Evolutionary conservation across 2,113 vertebrate species (phyloP).

Genomic region (Piaya cayana): DNA sequence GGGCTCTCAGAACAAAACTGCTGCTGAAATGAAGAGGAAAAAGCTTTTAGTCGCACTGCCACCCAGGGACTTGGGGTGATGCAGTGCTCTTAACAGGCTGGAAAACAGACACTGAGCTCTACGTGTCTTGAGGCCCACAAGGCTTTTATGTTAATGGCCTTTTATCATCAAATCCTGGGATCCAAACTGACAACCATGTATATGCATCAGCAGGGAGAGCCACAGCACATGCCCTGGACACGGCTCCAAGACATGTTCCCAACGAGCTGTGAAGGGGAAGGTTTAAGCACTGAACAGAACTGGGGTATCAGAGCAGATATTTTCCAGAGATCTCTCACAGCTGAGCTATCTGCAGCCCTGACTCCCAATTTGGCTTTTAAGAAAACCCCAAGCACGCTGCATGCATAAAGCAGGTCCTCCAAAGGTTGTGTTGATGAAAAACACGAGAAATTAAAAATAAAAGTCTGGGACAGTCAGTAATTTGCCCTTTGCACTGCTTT

Average conservation of each 20-base stretch:
- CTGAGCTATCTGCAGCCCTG: too few species aligned
- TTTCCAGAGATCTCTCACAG: background rate
- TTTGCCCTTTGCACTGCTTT: background rate
- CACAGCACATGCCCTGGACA: rapidly evolving
- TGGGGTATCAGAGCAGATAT: rapidly evolving
- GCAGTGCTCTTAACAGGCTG: background rate
- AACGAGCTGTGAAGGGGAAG: background rate
- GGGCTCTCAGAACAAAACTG: background rate
- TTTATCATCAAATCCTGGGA: background rate
- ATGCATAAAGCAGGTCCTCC: background rate
- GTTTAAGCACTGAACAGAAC: background rate
- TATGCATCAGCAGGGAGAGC: background rate
- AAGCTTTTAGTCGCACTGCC: background rate
- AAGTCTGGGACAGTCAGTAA: background rate
- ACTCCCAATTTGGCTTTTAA: background rate
- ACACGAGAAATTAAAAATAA: rapidly evolving
- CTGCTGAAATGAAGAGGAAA: background rate
- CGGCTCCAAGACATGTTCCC: background rate
- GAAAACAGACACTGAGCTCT: background rate
- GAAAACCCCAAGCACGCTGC: background rate
- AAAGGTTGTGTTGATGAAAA: background rate
- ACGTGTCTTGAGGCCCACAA: background rate
- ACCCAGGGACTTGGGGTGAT: rapidly evolving
- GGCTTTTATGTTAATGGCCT: background rate
- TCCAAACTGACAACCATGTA: rapidly evolving